Percentiles rank a stretch among this genome's conserved stretches.
These are phyloP conservation scores for Yponomeuta malinellus DNA, from an alignment of 2,888 invertebrate species.

Conservation along the genomic window DNA sequence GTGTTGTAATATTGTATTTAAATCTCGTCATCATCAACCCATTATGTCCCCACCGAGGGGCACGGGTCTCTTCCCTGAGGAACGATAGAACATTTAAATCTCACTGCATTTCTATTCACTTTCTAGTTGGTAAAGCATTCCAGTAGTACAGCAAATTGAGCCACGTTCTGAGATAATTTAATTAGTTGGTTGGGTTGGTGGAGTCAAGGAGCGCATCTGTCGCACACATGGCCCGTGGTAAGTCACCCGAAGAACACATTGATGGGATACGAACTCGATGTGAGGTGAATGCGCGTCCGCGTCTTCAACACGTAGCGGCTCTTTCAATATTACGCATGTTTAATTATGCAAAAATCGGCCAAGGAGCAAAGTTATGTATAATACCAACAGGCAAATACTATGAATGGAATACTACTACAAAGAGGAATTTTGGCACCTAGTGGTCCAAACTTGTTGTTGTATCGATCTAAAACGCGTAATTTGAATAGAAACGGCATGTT, in stretches of 20 bases:
- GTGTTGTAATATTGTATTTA: too few relatives aligned
- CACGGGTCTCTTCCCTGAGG: too few relatives aligned
- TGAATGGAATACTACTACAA: neutral
- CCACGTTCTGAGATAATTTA: conserved; percentile 32
- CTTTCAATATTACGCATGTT: conserved; percentile 34
- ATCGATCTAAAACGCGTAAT: neutral
- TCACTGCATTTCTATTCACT: too few relatives aligned
- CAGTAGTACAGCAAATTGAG: conserved; percentile 7
- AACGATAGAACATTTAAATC: too few relatives aligned
- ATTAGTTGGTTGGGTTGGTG: conserved; percentile 32
- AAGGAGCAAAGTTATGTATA: conserved; percentile 33
- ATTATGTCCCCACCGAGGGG: too few relatives aligned
- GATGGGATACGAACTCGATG: conserved; percentile 57
- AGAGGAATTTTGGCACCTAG: neutral
- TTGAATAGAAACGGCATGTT: neutral
- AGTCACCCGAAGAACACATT: conserved; percentile 45
- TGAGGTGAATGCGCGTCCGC: conserved; percentile 29
- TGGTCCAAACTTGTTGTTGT: neutral
- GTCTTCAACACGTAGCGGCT: conserved; percentile 47
- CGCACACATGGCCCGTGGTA: conserved; percentile 59
- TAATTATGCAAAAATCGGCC: conserved; percentile 47
- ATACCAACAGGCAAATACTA: neutral
- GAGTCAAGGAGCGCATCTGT: conserved; percentile 59
- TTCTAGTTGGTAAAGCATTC: neutral
- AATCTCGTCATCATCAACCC: too few relatives aligned